phyloP scores from a whole-genome alignment of 2,888 invertebrate species.

The Colostygia pectinataria region DNA sequence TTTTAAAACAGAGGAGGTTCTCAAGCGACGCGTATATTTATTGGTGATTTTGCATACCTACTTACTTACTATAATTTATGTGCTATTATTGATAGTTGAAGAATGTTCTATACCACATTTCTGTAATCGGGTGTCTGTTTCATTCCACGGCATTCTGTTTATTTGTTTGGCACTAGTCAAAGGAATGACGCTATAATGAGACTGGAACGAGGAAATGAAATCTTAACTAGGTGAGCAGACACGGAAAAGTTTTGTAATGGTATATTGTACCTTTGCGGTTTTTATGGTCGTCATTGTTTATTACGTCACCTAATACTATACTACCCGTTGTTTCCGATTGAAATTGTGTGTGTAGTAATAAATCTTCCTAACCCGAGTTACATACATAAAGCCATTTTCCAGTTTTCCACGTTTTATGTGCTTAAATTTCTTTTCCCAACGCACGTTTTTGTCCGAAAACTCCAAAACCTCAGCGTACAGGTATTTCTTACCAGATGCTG shows the following conservation, averaged over 20 bases:
- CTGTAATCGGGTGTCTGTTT: not conserved
- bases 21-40: no score
- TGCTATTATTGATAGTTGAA: no score
- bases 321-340: no score
- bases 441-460: conserved; percentile 1
- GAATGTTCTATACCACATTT: no score
- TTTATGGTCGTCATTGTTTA: not conserved
- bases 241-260: conserved; percentile 15
- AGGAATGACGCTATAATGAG: conserved; percentile 15
- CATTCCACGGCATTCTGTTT: conserved; percentile 7
- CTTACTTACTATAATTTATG: no score
- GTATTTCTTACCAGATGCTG: conserved; percentile 14
- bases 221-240: conserved; percentile 22
- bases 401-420: no score
- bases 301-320: no score
- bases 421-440: conserved; percentile 1
- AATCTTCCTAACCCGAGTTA: no score
- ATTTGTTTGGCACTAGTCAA: conserved; percentile 19
- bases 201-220: conserved; percentile 32
- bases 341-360: no score
- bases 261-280: conserved; percentile 3
- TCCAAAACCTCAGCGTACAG: not conserved
- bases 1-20: no score
- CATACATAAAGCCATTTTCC: no score
- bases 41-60: no score